Conservation (phyloP, 53 echinoderm and acorn worm species). For the Luidia sarsii region DNA sequence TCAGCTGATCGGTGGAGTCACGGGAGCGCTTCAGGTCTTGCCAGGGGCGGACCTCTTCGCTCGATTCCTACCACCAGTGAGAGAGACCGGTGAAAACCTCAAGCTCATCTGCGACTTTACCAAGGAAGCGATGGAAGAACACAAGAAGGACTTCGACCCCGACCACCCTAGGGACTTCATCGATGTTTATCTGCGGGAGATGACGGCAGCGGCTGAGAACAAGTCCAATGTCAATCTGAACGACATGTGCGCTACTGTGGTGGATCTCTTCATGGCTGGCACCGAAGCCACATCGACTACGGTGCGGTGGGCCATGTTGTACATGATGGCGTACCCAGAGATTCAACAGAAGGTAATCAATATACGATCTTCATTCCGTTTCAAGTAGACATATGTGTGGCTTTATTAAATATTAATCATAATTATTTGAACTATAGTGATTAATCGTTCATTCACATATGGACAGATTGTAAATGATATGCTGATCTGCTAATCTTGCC, state of each 20-base stretch:
- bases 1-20: conserved; percentile 24
- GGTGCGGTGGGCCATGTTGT: conserved; percentile 63
- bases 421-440: no score
- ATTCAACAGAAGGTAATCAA: conserved; percentile 54
- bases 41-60: conserved; percentile 2
- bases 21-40: conserved; percentile 7
- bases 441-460: no score
- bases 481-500: no score
- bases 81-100: neutral
- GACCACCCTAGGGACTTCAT: conserved; percentile 56
- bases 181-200: conserved; percentile 57
- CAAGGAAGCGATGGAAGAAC: conserved; percentile 27
- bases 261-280: conserved; percentile 66
- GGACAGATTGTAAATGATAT: no score
- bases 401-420: no score
- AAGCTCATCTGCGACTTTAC: conserved; percentile 39
- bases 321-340: conserved; percentile 68
- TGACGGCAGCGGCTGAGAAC: neutral
- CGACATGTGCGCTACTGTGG: conserved; percentile 35
- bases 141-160: conserved; percentile 39
- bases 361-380: no score
- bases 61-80: conserved; percentile 8
- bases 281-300: conserved; percentile 67
- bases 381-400: no score
- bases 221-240: conserved; percentile 6